Evolutionary conservation across 2,113 vertebrate genomes (phyloP).

Genomic region (Vulpes vulpes): DNA sequence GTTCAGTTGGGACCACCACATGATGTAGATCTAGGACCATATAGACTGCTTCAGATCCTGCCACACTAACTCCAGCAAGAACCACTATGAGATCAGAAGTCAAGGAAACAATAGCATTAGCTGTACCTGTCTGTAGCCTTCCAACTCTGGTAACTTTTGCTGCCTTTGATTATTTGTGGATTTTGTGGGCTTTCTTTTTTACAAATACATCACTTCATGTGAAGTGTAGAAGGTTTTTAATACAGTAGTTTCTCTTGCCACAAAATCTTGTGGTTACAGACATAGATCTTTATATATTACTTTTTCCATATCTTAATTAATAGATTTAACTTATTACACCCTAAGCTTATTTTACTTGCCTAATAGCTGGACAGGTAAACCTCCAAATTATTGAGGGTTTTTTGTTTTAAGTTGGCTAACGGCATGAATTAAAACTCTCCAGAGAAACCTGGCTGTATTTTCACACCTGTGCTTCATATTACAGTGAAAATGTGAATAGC

Average conservation of each 20-base stretch:
- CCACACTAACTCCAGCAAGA: not conserved
- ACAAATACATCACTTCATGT: constrained; percentile 7
- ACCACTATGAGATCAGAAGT: not conserved
- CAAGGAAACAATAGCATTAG: not conserved
- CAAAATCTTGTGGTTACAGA: constrained; percentile 46
- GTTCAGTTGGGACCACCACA: not conserved
- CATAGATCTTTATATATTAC: constrained; percentile 38
- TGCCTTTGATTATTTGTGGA: constrained; percentile 19
- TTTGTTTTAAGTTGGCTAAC: constrained; percentile 39
- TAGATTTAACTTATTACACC: constrained; percentile 3
- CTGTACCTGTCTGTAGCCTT: not conserved
- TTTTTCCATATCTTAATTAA: constrained; percentile 46
- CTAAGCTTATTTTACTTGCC: constrained; percentile 57
- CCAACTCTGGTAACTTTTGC: not conserved
- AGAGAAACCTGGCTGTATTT: constrained; percentile 17
- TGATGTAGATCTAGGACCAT: not conserved
- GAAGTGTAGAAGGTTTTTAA: not conserved
- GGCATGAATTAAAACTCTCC: constrained; percentile 47
- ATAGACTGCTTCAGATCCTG: not conserved
- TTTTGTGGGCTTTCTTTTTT: constrained; percentile 33
- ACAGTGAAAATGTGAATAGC: constrained; percentile 14
- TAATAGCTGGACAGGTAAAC: not conserved
- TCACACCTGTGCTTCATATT: constrained; percentile 39
- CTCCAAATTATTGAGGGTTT: not conserved
- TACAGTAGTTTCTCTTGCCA: not conserved